Percentiles rank a stretch among this genome's conserved stretches.
Conservation (phyloP, 1,140 invertebrate genomes). For the Scaptomyza pallida region DNA sequence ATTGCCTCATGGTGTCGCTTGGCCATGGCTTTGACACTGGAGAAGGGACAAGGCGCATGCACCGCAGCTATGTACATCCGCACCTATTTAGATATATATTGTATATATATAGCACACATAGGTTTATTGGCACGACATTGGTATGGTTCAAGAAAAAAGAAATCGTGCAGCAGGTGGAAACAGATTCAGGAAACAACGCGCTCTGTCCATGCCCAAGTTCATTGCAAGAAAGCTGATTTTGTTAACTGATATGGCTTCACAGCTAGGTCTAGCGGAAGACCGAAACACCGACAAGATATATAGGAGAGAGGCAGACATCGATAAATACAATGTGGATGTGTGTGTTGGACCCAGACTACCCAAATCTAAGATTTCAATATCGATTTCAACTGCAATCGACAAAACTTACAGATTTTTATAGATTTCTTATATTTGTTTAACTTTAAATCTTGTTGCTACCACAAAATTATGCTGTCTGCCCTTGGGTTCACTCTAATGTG, state of each 20-base stretch:
- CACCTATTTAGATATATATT: slow-evolving; percentile 8
- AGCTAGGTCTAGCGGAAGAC: slow-evolving; percentile 36
- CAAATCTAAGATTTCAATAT: slow-evolving; percentile 6
- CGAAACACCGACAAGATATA: slow-evolving; percentile 6
- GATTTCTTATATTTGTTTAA: neutral
- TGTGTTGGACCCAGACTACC: slow-evolving; percentile 22
- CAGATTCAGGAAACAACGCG: slow-evolving; percentile 56
- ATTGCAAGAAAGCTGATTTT: slow-evolving; percentile 57
- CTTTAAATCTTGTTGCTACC: too few relatives aligned
- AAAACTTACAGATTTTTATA: too few relatives aligned
- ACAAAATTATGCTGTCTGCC: neutral
- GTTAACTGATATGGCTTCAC: slow-evolving; percentile 50
- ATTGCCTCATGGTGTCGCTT: slow-evolving; percentile 4
- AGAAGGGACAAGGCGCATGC: slow-evolving; percentile 36
- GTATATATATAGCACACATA: too few relatives aligned
- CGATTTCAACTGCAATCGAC: too few relatives aligned
- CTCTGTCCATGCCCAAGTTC: slow-evolving; percentile 35
- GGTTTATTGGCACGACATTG: slow-evolving; percentile 36
- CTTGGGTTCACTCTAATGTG: slow-evolving; percentile 41
- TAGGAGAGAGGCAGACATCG: slow-evolving; percentile 6
- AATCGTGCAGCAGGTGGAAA: slow-evolving; percentile 45
- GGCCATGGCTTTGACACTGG: slow-evolving; percentile 46
- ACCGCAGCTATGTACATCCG: slow-evolving; percentile 3
- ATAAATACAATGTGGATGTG: slow-evolving; percentile 5
- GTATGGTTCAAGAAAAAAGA: slow-evolving; percentile 25